Evolutionary conservation across 2,113 vertebrate species (phyloP).

Genomic region (Crypturellus undulatus): DNA sequence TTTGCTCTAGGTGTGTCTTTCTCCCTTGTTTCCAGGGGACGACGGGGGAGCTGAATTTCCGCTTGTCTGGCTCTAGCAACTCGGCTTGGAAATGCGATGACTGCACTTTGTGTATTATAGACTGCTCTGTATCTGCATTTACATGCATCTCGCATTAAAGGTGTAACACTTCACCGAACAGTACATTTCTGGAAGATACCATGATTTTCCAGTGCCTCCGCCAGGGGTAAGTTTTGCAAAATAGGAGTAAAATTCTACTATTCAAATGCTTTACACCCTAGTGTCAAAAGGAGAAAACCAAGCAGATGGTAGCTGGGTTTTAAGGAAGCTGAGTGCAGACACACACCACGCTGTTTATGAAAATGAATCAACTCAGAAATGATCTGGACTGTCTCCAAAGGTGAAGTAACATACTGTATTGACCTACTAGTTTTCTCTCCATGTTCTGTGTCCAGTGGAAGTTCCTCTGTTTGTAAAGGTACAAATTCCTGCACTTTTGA

Average conservation of each 20-base stretch:
- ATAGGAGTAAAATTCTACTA: background rate
- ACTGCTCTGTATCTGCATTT: background rate
- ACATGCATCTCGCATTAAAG: background rate
- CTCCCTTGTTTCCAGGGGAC: background rate
- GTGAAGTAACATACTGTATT: background rate
- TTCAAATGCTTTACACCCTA: background rate
- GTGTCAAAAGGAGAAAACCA: background rate
- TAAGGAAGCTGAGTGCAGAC: background rate
- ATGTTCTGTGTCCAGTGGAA: background rate
- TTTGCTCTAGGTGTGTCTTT: constrained; percentile 21
- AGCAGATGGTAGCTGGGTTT: background rate
- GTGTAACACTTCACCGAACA: background rate
- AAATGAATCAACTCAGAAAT: background rate
- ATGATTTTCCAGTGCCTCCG: background rate
- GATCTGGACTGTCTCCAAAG: background rate
- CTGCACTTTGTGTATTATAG: background rate
- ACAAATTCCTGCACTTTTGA: background rate
- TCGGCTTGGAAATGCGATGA: background rate
- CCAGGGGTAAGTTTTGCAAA: background rate
- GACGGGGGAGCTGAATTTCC: background rate
- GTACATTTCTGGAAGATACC: background rate
- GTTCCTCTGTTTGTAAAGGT: background rate
- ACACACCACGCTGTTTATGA: background rate
- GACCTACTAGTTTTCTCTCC: background rate
- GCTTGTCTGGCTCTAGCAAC: background rate